phyloP scores from a whole-genome alignment of 2,113 vertebrate species.

The Siniperca chuatsi region DNA sequence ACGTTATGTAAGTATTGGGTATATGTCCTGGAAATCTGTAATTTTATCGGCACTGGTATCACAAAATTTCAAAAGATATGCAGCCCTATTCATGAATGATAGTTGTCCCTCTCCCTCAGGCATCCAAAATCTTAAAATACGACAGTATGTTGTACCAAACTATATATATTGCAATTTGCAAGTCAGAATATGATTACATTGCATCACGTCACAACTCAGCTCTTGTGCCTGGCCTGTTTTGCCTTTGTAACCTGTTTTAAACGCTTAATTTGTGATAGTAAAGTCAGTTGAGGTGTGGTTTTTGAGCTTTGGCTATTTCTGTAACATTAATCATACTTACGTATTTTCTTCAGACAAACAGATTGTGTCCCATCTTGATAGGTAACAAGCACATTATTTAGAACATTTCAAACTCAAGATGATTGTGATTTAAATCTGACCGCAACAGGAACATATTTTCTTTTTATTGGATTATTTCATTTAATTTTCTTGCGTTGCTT shows the following conservation, averaged over 20 bases:
- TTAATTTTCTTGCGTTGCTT: background rate
- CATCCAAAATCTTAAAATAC: background rate
- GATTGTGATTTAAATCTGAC: background rate
- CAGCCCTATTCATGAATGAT: background rate
- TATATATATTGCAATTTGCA: background rate
- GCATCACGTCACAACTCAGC: background rate
- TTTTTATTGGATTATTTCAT: background rate
- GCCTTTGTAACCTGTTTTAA: background rate
- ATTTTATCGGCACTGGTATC: background rate
- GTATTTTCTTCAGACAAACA: background rate
- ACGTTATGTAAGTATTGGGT: too few relatives aligned
- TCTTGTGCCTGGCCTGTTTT: background rate
- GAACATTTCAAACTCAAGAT: background rate
- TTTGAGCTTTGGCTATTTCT: background rate
- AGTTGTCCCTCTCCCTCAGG: constrained; percentile 45
- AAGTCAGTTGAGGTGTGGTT: background rate
- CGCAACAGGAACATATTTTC: background rate
- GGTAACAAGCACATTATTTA: background rate
- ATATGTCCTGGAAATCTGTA: background rate
- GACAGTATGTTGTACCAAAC: background rate
- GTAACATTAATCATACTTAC: background rate
- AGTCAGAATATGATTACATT: constrained; percentile 6
- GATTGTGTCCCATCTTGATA: background rate
- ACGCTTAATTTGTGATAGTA: background rate
- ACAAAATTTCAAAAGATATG: background rate